phyloP scores from a whole-genome alignment of 2,113 vertebrate genomes.

The Phrynocephalus versicolor region DNA sequence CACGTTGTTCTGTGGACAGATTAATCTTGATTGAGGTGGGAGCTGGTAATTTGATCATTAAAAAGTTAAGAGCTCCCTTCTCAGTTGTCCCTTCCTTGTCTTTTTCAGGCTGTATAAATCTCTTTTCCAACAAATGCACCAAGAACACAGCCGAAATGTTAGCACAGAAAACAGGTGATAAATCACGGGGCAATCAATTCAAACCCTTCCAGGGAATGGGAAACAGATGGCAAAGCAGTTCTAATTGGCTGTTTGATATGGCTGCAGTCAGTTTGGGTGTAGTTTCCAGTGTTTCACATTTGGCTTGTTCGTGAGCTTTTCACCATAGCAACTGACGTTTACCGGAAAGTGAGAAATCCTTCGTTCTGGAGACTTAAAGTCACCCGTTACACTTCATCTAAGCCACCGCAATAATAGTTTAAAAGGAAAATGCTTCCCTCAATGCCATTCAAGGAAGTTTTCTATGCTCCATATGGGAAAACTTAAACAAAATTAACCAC shows the following conservation, averaged over 20 bases:
- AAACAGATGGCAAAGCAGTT: slow-evolving; percentile 74
- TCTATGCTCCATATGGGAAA: slow-evolving; percentile 47
- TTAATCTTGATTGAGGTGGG: slow-evolving; percentile 35
- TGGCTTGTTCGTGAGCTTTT: slow-evolving; percentile 66
- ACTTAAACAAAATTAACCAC: slow-evolving; percentile 7
- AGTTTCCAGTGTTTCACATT: slow-evolving; percentile 67
- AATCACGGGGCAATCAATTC: slow-evolving; percentile 72
- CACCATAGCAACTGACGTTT: slow-evolving; percentile 76
- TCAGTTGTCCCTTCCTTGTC: not conserved
- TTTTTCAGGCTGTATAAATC: slow-evolving; percentile 31
- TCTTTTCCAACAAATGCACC: slow-evolving; percentile 57
- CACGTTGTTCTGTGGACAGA: not conserved
- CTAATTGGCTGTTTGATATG: slow-evolving; percentile 74
- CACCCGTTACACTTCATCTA: slow-evolving; percentile 43
- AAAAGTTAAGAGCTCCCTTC: slow-evolving; percentile 22
- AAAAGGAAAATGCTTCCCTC: slow-evolving; percentile 26
- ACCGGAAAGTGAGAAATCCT: slow-evolving; percentile 69
- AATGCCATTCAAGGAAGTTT: slow-evolving; percentile 18
- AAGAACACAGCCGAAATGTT: slow-evolving; percentile 53
- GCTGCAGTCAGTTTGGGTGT: slow-evolving; percentile 57
- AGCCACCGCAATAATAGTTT: slow-evolving; percentile 38
- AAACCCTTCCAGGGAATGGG: slow-evolving; percentile 70
- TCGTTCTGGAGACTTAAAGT: slow-evolving; percentile 36
- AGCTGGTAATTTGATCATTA: slow-evolving; percentile 37
- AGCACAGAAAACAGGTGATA: slow-evolving; percentile 77